Evolutionary conservation across 1,140 invertebrate species (phyloP), one percentile per base, ranked within the genome.

Genomic region (Hydropsyche tenuis): DNA sequence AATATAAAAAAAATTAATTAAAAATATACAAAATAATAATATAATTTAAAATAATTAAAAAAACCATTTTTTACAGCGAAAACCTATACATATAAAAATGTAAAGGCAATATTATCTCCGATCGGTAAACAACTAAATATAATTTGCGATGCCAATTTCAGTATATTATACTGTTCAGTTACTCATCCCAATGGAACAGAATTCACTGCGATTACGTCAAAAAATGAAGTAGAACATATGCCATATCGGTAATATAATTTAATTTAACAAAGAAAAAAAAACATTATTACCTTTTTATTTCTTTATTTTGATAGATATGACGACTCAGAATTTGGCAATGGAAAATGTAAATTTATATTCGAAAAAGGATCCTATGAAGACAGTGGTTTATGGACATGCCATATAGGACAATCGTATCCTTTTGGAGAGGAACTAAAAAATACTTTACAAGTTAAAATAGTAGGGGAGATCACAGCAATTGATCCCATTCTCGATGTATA

Each of bases 111-210:
- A 18, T 20, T 72, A 11, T 72, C 56, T 23, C 48, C 65, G 0
- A 42, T 11, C 5, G 27, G 64, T 51, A 72, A 72, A 69, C n/a
- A 63, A 25, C 37, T 77, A 22, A 74, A 46, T 53, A 69, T 77
- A 4, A 70, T 11, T n/a, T 84, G 83, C 60, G 73, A 78, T 6
- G 80, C 81, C 0, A 78, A 81, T 0, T 72, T 78, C 2, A 80
- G 82, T 0, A 77, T 85, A 5, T 69, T 76, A 0, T 85, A 85
- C 72, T 85, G 84, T 75, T 84, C 82, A 82, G 81, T 85, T 51
- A 80, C 81, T 71, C 83, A 85, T 71, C 83, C 83, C 0, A 84
- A 85, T 70, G 82, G 83, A 0, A 78, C 81, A 1, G 82, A 83
- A 64, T 84, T 80, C 73, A 81, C 81, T 1, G 81, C 82, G 1